Base-by-base conservation (phyloP, 2,113 vertebrate species). In the Syngnathus floridae region DNA sequence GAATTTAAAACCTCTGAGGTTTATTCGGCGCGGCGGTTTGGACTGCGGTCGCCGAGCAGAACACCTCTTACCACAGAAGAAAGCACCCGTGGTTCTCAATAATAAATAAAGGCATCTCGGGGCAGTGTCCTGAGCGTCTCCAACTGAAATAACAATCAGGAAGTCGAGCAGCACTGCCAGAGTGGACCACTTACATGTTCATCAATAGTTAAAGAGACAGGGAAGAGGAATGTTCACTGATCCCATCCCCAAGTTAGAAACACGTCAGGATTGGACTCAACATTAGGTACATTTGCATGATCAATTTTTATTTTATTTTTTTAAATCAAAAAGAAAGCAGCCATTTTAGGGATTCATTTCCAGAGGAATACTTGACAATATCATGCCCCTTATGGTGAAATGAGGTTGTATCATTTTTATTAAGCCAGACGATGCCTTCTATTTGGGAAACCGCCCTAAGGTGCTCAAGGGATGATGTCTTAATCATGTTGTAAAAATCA, bases 201-300 rank as follows among this genome's bases (percentile, higher is more conserved):
- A 91, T 92, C 76, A 90, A 90, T 91, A 90, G 51, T 88, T 92
- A 85, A 90, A 79, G 78, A 88, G 84, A 72, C 49, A 55, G 75
- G 76, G 66, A 82, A 72, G 70, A 40, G 38, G 57, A 58, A 54
- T n/a, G 6, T 0, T 72, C 62, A 61, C 36, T 51, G 40, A 10
- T 45, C 58, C 60, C 69, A 75, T 69, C 13, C 48, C 19, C 19
- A 3, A 36, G 71, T 63, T 65, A 62, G 52, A 52, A 64, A 40
- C 31, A 46, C 22, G 22, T 64, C 16, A 41, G 14, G 22, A 62
- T 63, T 8, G 22, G 55, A 10, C 22, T 35, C 31, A 37, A 60
- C 58, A 60, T 60, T 38, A 21, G 21, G 36, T 55, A 54, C 51
- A 21, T 21, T 10, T 22, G 26, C 26, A 13, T 56, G 14, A 31